Percentiles rank a stretch among this genome's conserved stretches.
These are phyloP conservation scores for Neotoma lepida DNA, from an alignment of 2,113 vertebrate species.

Conservation along the genomic window DNA sequence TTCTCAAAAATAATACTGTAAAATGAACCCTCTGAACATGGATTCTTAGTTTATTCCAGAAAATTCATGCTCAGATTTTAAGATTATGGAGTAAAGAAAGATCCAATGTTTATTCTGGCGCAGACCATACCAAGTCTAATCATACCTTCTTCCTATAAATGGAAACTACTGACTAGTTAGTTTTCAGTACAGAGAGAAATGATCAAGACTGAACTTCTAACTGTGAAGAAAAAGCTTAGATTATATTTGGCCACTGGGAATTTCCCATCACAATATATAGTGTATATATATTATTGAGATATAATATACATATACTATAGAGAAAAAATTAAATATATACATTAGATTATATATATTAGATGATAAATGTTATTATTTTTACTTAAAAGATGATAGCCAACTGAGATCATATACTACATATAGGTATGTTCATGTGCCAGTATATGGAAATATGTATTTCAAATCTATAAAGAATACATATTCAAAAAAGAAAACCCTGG, in stretches of 20 bases:
- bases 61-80: slow-evolving; percentile 48
- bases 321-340: not conserved
- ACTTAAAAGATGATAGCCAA: slow-evolving; percentile 14
- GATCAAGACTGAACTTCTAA: not conserved
- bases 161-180: not conserved
- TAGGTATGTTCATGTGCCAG: slow-evolving; percentile 1
- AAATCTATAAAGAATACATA: not conserved
- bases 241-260: slow-evolving; percentile 30
- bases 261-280: not conserved
- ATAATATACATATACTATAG: not conserved
- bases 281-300: not conserved
- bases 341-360: not conserved
- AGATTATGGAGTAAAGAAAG: slow-evolving; percentile 38
- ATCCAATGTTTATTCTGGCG: not conserved
- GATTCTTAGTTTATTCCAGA: slow-evolving; percentile 34
- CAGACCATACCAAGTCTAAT: not conserved
- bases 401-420: slow-evolving; percentile 21
- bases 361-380: slow-evolving; percentile 22
- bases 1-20: slow-evolving; percentile 46
- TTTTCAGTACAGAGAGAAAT: slow-evolving; percentile 22
- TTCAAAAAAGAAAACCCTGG: not conserved
- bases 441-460: not conserved
- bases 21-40: not conserved
- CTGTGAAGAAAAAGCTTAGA: slow-evolving; percentile 24
- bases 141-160: not conserved